phyloP scores from a whole-genome alignment of 2,797 vertebrate genomes.

The Micrastur ruficollis region DNA sequence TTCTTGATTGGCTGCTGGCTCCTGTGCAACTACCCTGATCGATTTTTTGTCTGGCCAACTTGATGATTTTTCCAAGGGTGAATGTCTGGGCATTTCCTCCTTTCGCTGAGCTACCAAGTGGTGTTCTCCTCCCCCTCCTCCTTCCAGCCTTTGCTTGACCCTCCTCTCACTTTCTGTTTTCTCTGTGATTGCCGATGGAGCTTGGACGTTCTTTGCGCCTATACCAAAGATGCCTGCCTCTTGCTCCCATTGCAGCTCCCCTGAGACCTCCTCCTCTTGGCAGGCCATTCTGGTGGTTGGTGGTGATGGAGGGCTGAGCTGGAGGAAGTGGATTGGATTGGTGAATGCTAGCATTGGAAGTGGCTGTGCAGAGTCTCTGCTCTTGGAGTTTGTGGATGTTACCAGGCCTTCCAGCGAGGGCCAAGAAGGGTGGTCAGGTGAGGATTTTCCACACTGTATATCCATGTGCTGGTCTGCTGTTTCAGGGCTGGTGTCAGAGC shows the following conservation, averaged over 20 bases:
- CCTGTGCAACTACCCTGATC: not conserved
- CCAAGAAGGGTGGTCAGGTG: constrained; percentile 46
- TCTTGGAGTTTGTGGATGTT: not conserved
- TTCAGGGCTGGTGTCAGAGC: not conserved
- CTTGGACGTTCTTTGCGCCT: not conserved
- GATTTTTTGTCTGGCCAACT: constrained; percentile 70
- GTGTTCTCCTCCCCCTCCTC: not conserved
- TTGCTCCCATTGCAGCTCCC: not conserved
- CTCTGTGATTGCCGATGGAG: not conserved
- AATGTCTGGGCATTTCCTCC: constrained; percentile 11
- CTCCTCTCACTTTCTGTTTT: not conserved
- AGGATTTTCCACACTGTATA: not conserved
- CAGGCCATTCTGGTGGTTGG: not conserved
- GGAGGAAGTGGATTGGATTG: constrained; percentile 64
- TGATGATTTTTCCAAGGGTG: constrained; percentile 73
- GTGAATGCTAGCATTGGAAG: constrained; percentile 63
- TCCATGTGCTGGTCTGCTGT: not conserved
- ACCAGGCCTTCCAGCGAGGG: constrained; percentile 20
- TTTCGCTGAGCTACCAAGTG: not conserved
- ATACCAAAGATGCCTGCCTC: not conserved
- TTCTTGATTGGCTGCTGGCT: not conserved
- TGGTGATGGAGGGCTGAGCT: constrained; percentile 47
- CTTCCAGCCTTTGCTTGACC: not conserved
- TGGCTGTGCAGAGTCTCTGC: not conserved
- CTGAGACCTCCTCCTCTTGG: not conserved